Evolutionary conservation across 1,140 invertebrate genomes (phyloP), one percentile per base, ranked within the genome.

Genomic region (Drosophila equinoxialis): DNA sequence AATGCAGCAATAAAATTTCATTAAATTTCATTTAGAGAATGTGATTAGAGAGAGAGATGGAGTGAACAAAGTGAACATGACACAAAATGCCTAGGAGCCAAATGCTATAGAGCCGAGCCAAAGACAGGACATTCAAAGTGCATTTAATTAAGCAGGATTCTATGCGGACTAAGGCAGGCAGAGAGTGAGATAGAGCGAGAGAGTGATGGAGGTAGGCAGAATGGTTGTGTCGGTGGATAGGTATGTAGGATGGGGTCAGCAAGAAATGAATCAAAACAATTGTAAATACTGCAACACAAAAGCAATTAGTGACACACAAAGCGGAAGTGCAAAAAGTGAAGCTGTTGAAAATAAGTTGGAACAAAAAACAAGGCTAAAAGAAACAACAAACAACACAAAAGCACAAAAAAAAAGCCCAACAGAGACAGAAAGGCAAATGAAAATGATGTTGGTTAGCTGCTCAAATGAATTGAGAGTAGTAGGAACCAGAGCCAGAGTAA

Each of bases 181-280:
- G 57, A 1, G 51, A 1, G 41, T 39, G 35, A 17, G 17, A n/a
- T n/a, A n/a, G n/a, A 23, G 23, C 0, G 7, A 14, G 8, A 10
- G 35, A 39, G 6, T 17, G 11, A 23, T 4, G 20, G 10, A 33
- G 23, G 33, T 35, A 35, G 33, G 33, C 33, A 35, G 33, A 26
- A 26, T 26, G 23, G 23, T 26, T 26, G 3, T 26, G 23, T 26
- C 23, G 33, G 33, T 35, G 33, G 33, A 8, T 8, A 35, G 33
- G 23, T 26, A 26, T 35, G 8, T 8, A 37, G 35, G 7, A 37
- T 37, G 35, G 35, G 65, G 17, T 13, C 35, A 39, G 74, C 65
- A 74, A 87, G 83, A 87, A 86, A 86, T 86, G 83, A 86, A 86
- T 86, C 83, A 86, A 86, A 87, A 86, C 84, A 86, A 86, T 86